Percentiles rank a stretch among this genome's conserved stretches.
Evolutionary conservation across 2,113 vertebrate species (phyloP).

Genomic region (Deroptyus accipitrinus): DNA sequence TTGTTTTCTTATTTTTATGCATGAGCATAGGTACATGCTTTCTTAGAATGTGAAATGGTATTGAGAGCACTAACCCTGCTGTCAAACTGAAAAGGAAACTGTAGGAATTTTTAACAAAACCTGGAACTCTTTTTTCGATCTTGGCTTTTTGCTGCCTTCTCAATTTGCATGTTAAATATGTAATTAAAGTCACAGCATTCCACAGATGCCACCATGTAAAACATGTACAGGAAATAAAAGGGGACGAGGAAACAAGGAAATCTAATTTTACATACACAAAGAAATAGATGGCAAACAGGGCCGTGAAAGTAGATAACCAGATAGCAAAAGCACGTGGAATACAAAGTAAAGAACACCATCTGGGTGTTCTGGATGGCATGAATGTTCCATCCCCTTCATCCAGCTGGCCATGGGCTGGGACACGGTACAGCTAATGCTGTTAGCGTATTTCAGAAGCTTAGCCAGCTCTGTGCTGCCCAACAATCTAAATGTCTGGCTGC

Average conservation of each 20-base stretch:
- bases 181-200: neutral
- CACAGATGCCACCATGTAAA: constrained; percentile 1
- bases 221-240: neutral
- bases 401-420: constrained; percentile 6
- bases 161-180: constrained; percentile 8
- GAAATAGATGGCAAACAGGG: constrained; percentile 4
- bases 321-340: neutral
- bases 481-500: neutral
- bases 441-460: neutral
- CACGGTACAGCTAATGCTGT: neutral
- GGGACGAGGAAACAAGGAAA: constrained; percentile 6
- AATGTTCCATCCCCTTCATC: neutral
- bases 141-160: neutral
- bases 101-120: neutral
- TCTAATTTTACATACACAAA: neutral
- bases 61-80: neutral
- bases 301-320: neutral
- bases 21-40: neutral
- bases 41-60: neutral
- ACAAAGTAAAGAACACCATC: constrained; percentile 29
- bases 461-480: neutral
- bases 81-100: neutral
- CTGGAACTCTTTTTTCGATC: neutral
- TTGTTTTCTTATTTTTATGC: neutral
- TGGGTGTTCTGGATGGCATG: neutral